phyloP scores from a whole-genome alignment of 2,888 invertebrate genomes.

The Halictus quadricinctus region DNA sequence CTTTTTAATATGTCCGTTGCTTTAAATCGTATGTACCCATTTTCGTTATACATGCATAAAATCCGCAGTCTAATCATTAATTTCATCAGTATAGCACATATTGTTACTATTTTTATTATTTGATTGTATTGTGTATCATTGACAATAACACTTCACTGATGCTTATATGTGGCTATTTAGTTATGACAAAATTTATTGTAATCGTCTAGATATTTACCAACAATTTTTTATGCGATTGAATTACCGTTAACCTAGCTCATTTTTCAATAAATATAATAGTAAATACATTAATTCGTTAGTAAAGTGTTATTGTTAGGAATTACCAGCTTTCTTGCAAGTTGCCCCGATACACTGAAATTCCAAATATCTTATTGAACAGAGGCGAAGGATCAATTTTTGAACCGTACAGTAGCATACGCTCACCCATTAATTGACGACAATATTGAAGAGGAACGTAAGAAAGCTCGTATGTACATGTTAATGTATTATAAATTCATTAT shows the following conservation, averaged over 20 bases:
- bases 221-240: background rate
- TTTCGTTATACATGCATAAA: background rate
- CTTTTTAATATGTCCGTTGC: too few species aligned
- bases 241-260: background rate
- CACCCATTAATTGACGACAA: conserved; percentile 78
- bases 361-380: conserved; percentile 74
- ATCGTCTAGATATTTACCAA: background rate
- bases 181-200: background rate
- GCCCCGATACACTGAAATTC: background rate
- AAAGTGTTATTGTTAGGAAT: background rate
- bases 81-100: background rate
- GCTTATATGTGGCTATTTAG: background rate
- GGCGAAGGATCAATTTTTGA: conserved; percentile 84
- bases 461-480: conserved; percentile 82
- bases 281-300: background rate
- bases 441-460: conserved; percentile 84
- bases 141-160: conserved; percentile 13
- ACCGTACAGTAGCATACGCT: conserved; percentile 84
- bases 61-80: background rate
- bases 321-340: conserved; percentile 42
- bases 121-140: background rate
- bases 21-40: background rate
- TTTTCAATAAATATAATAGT: background rate
- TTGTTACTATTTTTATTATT: conserved; percentile 43
- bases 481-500: conserved; percentile 27